Evolutionary conservation across 2,113 vertebrate genomes (phyloP).

Genomic region (Thunnus thynnus): DNA sequence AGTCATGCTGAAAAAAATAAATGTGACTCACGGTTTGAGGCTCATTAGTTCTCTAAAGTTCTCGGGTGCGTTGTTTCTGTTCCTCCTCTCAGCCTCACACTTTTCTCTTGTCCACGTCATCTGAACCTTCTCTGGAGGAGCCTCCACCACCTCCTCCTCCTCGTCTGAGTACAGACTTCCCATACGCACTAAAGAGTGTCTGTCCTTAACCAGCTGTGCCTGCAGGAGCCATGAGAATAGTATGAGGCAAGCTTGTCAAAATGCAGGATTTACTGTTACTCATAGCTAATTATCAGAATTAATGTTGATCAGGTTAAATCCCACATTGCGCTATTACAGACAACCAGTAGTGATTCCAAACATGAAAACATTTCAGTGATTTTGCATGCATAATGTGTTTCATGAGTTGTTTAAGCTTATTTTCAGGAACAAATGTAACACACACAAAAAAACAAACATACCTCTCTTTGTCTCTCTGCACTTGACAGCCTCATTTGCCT

Average conservation of each 20-base stretch:
- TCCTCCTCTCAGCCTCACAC: slow-evolving; percentile 88
- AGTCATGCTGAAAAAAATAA: not conserved
- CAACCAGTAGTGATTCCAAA: not conserved
- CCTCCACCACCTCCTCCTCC: slow-evolving; percentile 90
- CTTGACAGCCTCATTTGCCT: slow-evolving; percentile 97
- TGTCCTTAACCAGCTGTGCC: slow-evolving; percentile 98
- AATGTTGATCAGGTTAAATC: not conserved
- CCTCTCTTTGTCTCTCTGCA: slow-evolving; percentile 95
- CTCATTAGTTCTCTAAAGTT: slow-evolving; percentile 95
- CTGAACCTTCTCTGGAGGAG: slow-evolving; percentile 91
- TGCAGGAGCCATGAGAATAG: slow-evolving; percentile 59
- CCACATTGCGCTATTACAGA: not conserved
- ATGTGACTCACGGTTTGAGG: slow-evolving; percentile 95
- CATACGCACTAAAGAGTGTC: slow-evolving; percentile 92
- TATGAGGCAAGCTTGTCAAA: not conserved
- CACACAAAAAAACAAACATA: slow-evolving; percentile 64
- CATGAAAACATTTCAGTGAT: not conserved
- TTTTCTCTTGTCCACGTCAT: slow-evolving; percentile 99
- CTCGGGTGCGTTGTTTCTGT: slow-evolving; percentile 87
- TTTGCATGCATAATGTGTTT: not conserved
- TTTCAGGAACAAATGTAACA: not conserved
- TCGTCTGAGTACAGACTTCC: slow-evolving; percentile 96
- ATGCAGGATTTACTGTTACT: not conserved
- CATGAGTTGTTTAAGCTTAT: too few species aligned
- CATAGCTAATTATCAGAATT: not conserved